These are phyloP conservation scores for Coelopa frigida DNA, from an alignment of 1,140 invertebrate genomes.

Conservation along the genomic window DNA sequence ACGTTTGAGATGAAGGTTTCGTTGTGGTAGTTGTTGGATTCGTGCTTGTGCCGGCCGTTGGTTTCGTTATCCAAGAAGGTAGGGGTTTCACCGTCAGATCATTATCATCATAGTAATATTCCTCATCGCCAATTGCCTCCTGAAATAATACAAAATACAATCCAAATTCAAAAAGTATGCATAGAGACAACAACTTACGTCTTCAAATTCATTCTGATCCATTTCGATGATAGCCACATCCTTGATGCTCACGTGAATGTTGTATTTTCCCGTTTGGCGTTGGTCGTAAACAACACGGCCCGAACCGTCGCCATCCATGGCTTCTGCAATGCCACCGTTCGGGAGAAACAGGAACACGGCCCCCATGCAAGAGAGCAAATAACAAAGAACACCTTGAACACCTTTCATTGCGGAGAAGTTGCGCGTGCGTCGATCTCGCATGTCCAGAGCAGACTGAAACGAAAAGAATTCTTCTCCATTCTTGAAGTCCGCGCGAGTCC, in stretches of 20 bases:
- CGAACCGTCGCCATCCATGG: too few species aligned
- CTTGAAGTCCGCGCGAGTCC: too few species aligned
- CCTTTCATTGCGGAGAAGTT: too few species aligned
- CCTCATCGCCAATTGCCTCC: constrained; percentile 32
- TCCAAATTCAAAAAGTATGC: constrained; percentile 10
- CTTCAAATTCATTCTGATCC: constrained; percentile 49
- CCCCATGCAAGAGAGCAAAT: too few species aligned
- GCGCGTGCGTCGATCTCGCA: too few species aligned
- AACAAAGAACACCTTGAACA: too few species aligned
- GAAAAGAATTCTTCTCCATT: too few species aligned
- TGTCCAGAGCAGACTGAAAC: too few species aligned
- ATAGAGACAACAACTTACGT: constrained; percentile 44
- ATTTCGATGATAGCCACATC: constrained; percentile 67
- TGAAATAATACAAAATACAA: constrained; percentile 18
- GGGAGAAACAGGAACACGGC: too few species aligned
- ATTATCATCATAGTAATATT: constrained; percentile 41
- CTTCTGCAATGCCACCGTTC: too few species aligned
- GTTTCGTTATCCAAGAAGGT: neutral
- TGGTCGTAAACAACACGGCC: constrained; percentile 56
- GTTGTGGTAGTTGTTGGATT: neutral
- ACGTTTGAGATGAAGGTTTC: too few species aligned
- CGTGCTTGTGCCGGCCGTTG: neutral
- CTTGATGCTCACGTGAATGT: constrained; percentile 70
- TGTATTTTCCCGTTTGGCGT: constrained; percentile 66
- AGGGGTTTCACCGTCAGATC: constrained; percentile 36